Evolutionary conservation across 2,797 vertebrate species (phyloP), one percentile per base, ranked within the genome.

Genomic region (Myripristis jacobus): DNA sequence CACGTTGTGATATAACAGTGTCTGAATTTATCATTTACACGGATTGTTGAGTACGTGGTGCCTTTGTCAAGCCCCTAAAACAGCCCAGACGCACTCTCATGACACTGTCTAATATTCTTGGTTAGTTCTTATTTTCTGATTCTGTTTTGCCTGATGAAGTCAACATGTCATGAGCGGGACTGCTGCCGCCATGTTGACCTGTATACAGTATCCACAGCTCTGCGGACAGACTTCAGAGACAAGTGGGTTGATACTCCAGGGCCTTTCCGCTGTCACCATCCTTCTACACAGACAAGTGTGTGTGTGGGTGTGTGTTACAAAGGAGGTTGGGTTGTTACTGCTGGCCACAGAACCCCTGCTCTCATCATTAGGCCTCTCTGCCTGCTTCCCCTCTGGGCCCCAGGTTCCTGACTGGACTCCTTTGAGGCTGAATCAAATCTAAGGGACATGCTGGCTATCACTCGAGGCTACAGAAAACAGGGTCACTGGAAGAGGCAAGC

Each of bases 231-330:
- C 83, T 82, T 89, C 66, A 77, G 80, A 86, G 82, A 86, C 87
- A 88, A 90, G 60, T 86, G 70, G 85, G 84, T 85, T 91, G 85
- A 87, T 79, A 88, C 87, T 85, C 70, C 43, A 80, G 88, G 83
- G 90, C 66, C 82, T 80, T 81, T 70, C 57, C 47, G 53, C 64
- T 80, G 72, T 84, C 77, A 81, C 47, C n/a, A n/a, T 46, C 55
- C 55, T 67, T 76, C 72, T 50, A 65, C 72, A 75, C 66, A 77
- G 61, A 74, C 51, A 73, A 65, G 61, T 67, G 46, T 66, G 64
- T 65, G 47, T 69, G 41, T 57, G 16, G 15, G 36, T 18, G 34
- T 27, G 19, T 29, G 27, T 11, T 53, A 27, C 18, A 29, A 29
- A 7, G 13, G 51, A 9, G 31, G 47, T 67, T 46, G 22, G 44